Conservation (phyloP, 2,888 invertebrate genomes). For the Ophion costatus region DNA sequence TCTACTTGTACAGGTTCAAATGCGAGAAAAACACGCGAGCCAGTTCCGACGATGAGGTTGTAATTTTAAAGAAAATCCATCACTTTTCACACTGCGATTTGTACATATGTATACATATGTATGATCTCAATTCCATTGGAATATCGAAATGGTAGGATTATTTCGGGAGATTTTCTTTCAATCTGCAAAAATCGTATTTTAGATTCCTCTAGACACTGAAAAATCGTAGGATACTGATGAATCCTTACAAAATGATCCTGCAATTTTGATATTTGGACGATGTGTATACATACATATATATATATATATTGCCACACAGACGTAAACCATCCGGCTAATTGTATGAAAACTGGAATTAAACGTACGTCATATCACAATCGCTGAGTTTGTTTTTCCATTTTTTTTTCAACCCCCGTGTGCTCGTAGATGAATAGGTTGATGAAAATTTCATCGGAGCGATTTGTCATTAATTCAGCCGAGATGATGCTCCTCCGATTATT, state of each 20-base stretch:
- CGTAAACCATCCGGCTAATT: neutral
- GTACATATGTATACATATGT: neutral
- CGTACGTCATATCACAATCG: neutral
- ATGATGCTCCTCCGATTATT: neutral
- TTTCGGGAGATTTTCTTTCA: neutral
- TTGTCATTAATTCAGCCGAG: neutral
- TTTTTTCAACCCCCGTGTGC: neutral
- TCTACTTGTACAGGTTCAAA: constrained; percentile 7
- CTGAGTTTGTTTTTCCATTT: neutral
- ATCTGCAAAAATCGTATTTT: neutral
- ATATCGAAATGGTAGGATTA: neutral
- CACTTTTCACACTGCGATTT: constrained; percentile 18
- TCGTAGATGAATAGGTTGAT: neutral
- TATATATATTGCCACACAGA: neutral
- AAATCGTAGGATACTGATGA: neutral
- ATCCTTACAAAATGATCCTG: neutral
- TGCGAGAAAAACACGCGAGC: neutral
- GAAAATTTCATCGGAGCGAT: neutral
- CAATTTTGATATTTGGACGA: neutral
- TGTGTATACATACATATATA: neutral
- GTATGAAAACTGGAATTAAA: neutral
- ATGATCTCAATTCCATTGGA: neutral
- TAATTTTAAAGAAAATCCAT: neutral
- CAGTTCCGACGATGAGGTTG: neutral
- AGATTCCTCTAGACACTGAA: neutral